Conservation (phyloP, 1,140 invertebrate species). For the Brachystomella parvula region DNA sequence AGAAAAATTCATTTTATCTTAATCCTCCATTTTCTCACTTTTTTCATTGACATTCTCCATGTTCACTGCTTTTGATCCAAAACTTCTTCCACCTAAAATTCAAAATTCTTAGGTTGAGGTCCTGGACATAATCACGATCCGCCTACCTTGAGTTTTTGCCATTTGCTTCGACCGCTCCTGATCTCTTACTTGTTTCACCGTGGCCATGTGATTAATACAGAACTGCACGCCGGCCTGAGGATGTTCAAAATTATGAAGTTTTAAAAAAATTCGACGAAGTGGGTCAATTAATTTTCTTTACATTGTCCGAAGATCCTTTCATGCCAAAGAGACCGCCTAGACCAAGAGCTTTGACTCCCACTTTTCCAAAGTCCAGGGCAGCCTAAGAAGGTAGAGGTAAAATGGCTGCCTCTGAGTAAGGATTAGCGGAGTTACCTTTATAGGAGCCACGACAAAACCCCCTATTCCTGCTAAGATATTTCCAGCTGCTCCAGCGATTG, state of each 20-base stretch:
- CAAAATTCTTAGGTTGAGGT: neutral
- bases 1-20: no score
- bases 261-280: neutral
- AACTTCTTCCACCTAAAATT: neutral
- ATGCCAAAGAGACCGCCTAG: neutral
- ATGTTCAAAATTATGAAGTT: neutral
- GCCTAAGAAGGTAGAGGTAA: neutral
- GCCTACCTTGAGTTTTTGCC: neutral
- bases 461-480: neutral
- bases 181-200: neutral
- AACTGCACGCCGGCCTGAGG: neutral
- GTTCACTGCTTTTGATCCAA: neutral
- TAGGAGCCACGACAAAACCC: neutral
- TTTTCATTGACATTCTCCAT: neutral
- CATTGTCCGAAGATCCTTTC: neutral
- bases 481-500: neutral
- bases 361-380: neutral
- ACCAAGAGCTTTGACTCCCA: neutral
- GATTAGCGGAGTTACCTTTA: neutral
- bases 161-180: neutral
- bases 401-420: neutral
- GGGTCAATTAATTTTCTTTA: no score
- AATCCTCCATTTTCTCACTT: no score
- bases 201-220: neutral
- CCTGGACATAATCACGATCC: no score